Percentiles rank a stretch among this genome's conserved stretches.
Evolutionary conservation across 2,113 vertebrate species (phyloP).

Genomic region (Microtus oregoni): DNA sequence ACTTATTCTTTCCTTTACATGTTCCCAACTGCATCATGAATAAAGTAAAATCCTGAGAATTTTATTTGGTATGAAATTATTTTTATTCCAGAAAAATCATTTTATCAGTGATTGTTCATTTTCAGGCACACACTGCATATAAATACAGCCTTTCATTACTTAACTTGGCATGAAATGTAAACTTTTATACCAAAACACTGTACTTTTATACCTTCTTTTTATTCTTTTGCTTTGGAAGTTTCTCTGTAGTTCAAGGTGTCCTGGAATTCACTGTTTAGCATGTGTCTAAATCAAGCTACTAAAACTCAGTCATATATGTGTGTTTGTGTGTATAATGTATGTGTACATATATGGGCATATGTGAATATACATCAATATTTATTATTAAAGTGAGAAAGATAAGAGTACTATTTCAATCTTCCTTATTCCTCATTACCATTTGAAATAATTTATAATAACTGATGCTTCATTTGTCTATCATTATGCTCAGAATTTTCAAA

Average conservation of each 20-base stretch:
- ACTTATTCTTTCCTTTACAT: conserved; percentile 29
- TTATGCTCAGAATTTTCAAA: background rate
- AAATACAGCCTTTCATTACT: background rate
- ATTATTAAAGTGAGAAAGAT: background rate
- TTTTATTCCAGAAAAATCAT: background rate
- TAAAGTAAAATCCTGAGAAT: background rate
- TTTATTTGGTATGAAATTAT: background rate
- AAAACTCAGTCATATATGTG: background rate
- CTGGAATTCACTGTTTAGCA: background rate
- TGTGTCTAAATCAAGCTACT: background rate
- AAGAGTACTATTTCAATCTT: background rate
- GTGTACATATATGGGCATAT: background rate
- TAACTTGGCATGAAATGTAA: background rate
- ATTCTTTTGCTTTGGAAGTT: background rate
- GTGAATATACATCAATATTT: too few species aligned
- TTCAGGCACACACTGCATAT: conserved; percentile 34
- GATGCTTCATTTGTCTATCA: background rate
- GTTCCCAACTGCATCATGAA: background rate
- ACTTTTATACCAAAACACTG: background rate
- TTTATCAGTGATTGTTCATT: background rate
- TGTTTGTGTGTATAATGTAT: background rate
- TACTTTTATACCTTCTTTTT: background rate
- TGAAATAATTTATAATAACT: background rate
- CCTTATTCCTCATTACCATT: background rate
- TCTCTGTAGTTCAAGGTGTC: background rate